Percentiles rank a stretch among this genome's conserved stretches.
Conservation (phyloP, 2,113 vertebrate species). For the Pteruthius melanotis region DNA sequence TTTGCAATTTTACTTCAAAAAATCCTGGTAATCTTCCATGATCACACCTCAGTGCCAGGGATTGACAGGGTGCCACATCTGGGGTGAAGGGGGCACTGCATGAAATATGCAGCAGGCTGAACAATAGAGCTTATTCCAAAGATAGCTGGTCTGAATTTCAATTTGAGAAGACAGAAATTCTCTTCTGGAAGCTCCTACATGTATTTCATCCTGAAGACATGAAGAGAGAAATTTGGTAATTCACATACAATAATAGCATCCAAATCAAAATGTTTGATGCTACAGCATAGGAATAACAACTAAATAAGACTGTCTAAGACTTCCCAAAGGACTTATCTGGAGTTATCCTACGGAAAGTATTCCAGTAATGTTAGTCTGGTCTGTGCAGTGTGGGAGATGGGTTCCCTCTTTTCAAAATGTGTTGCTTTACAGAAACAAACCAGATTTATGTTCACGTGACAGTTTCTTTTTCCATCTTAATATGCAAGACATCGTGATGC, state of each 20-base stretch:
- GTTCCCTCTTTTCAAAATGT: not conserved
- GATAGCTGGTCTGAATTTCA: not conserved
- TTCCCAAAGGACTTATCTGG: not conserved
- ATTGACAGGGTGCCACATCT: not conserved
- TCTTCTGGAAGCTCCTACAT: not conserved
- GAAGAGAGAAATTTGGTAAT: not conserved
- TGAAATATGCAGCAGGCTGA: not conserved
- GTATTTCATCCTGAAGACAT: not conserved
- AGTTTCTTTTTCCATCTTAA: not conserved
- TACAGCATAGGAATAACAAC: not conserved
- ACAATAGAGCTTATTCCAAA: not conserved
- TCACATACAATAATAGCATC: not conserved
- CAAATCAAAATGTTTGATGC: not conserved
- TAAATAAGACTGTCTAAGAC: not conserved
- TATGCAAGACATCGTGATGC: not conserved
- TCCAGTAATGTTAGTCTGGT: not conserved
- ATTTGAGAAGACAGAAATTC: not conserved
- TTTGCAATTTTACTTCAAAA: not conserved
- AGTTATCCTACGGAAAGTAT: not conserved
- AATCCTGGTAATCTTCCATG: not conserved
- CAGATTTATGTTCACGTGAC: not conserved
- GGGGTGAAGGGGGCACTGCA: not conserved
- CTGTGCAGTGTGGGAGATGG: not conserved
- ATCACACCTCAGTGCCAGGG: not conserved
- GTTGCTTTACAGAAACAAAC: not conserved